A percentile compares a stretch with the other conserved stretches of the same genome.
phyloP scores from a whole-genome alignment of 2,888 invertebrate genomes.

The Ceraclea dissimilis region DNA sequence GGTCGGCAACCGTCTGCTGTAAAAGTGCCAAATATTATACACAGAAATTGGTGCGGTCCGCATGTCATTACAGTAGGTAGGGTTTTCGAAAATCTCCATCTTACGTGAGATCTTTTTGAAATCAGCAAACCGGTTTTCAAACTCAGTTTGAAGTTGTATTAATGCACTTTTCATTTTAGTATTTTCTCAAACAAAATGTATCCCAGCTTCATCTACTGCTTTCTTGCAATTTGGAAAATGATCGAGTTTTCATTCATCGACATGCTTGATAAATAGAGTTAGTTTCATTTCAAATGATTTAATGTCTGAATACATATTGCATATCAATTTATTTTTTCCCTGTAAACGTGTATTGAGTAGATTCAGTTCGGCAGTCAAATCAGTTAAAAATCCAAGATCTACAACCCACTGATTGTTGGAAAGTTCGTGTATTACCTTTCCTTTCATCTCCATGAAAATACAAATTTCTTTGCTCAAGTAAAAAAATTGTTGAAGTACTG shows the following conservation, averaged over 20 bases:
- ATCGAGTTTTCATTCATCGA: conserved; percentile 16
- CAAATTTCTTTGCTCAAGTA: conserved; percentile 18
- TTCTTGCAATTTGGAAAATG: conserved; percentile 19
- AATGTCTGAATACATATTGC: too few species aligned
- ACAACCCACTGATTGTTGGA: conserved; percentile 18
- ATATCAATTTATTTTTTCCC: conserved; percentile 15
- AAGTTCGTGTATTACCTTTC: conserved; percentile 16
- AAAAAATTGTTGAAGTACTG: conserved; percentile 24
- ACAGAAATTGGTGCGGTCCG: too few species aligned
- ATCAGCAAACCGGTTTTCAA: too few species aligned
- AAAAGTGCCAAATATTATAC: too few species aligned
- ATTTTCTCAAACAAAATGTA: too few species aligned
- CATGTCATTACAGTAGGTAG: too few species aligned
- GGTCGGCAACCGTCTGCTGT: too few species aligned
- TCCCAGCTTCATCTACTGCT: too few species aligned
- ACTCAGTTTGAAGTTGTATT: too few species aligned
- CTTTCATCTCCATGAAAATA: conserved; percentile 14
- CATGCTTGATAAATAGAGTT: conserved; percentile 19
- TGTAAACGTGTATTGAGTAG: conserved; percentile 14
- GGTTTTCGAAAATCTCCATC: too few species aligned
- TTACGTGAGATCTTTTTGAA: too few species aligned
- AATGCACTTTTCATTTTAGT: too few species aligned
- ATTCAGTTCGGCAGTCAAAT: conserved; percentile 18
- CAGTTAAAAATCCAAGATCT: conserved; percentile 21
- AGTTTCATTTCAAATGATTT: conserved; percentile 20